phyloP scores from a whole-genome alignment of 2,888 invertebrate species.

The Caenorhabditis virilis region DNA sequence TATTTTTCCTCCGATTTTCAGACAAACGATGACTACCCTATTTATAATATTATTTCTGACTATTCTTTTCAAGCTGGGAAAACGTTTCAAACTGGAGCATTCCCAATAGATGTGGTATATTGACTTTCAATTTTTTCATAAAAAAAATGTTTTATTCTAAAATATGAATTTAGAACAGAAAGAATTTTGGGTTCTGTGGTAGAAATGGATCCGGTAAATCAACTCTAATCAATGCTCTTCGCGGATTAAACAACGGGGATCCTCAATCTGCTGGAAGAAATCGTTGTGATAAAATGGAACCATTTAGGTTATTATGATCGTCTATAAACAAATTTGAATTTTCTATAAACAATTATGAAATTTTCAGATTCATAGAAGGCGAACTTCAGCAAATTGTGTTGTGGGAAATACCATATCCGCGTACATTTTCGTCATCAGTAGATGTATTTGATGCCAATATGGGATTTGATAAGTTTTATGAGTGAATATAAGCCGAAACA shows the following conservation, averaged over 20 bases:
- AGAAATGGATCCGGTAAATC: conserved; percentile 51
- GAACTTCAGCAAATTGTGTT: conserved; percentile 46
- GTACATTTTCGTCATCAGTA: conserved; percentile 38
- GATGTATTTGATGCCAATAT: conserved; percentile 53
- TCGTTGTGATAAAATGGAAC: conserved; percentile 50
- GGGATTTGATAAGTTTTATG: conserved; percentile 55
- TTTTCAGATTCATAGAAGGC: conserved; percentile 48
- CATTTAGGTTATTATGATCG: conserved; percentile 32
- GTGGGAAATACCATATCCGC: conserved; percentile 55
- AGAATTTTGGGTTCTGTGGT: conserved; percentile 51
- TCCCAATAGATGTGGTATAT: conserved; percentile 48
- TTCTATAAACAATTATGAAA: not conserved
- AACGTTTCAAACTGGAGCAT: conserved; percentile 44
- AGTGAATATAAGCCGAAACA: conserved; percentile 19
- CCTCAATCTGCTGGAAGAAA: conserved; percentile 47
- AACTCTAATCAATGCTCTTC: conserved; percentile 46
- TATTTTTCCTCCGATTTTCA: conserved; percentile 3
- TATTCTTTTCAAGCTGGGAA: conserved; percentile 41
- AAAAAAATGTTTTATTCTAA: not conserved
- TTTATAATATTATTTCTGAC: conserved; percentile 49
- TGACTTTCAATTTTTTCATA: not conserved
- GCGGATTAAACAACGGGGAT: conserved; percentile 46
- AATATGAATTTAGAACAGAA: conserved; percentile 32
- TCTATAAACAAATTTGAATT: not conserved
- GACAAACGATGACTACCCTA: conserved; percentile 39